Base-by-base conservation (phyloP, 2,113 vertebrate species). In the Xenopus borealis region DNA sequence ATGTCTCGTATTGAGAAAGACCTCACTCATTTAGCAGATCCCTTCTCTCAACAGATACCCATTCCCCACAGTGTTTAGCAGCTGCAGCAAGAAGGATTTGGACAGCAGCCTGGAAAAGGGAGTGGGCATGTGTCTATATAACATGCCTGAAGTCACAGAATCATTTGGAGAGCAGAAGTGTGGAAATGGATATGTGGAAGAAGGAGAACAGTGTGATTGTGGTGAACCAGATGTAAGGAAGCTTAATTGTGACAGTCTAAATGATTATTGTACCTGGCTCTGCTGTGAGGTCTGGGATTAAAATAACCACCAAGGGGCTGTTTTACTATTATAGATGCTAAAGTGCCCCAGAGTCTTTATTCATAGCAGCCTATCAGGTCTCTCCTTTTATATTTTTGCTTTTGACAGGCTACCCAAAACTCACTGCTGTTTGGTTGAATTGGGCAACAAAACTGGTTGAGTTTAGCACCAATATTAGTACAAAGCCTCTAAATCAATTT, bases 61-160 rank as follows among this genome's bases (percentile, higher is more conserved):
- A 0, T 97, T 99, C 86, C 97, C 96, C 47, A 93, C 94, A 44
- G 92, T 94, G 62, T 99, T 99, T 88, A 99, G 97, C 85, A 96
- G 94, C 83, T 99, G 97, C 86, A 99, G 97, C 80, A 92, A 93
- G 72, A 95, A 95, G 83, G 97, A 99, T 80, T 86, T 99, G 83
- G 89, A 93, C 4, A 92, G 89, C 81, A 98, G 97, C 82, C 89
- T 99, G 80, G 93, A 97, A 81, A 98, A 98, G 72, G 97, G 97
- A 1, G 90, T 97, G 71, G 97, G 96, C 10, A 95, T 97, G 95
- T 99, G 96, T 75, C 93, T 99, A 18, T 99, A 97, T 52, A 98
- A 99, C 91, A 93, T 98, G 86, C 97, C 96, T 0, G 95, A 98
- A 78, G 86, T 93, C 72, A 95, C 93, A 79, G 94, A 95, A 82